These are phyloP conservation scores for Rhineura floridana DNA, from an alignment of 2,113 vertebrate species.

Conservation along the genomic window DNA sequence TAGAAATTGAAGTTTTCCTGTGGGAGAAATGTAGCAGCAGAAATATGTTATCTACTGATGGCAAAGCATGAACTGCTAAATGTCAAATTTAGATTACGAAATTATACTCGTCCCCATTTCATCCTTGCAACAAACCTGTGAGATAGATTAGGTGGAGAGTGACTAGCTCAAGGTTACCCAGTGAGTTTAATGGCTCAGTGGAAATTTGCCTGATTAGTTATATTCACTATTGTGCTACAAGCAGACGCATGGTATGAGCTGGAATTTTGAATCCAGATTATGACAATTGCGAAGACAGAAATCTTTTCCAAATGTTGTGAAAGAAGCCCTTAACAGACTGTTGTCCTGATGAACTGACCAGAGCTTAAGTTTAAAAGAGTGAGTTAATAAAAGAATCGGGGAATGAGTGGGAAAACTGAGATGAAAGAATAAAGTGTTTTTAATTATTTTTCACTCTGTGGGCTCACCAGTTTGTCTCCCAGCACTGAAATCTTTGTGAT, in stretches of 20 bases:
- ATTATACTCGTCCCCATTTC: neutral
- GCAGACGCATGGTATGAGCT: neutral
- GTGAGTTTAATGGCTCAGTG: too few species aligned
- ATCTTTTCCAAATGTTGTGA: conserved; percentile 19
- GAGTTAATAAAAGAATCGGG: neutral
- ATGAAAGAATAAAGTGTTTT: conserved; percentile 17
- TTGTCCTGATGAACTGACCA: conserved; percentile 8
- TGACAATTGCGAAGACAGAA: neutral
- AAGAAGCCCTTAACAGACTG: neutral
- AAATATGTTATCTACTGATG: too few species aligned
- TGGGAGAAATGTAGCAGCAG: too few species aligned
- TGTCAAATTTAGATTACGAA: neutral
- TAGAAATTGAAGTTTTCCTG: too few species aligned
- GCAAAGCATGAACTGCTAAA: too few species aligned
- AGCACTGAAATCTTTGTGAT: conserved; percentile 27
- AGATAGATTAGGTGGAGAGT: too few species aligned
- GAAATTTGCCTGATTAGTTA: too few species aligned
- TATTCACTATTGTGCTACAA: too few species aligned
- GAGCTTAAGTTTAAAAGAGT: neutral
- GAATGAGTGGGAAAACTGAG: neutral
- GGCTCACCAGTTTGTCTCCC: conserved; percentile 9
- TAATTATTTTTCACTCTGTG: conserved; percentile 31
- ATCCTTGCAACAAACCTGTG: neutral
- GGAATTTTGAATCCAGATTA: neutral
- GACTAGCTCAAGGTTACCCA: too few species aligned